Conservation (phyloP, 2,797 vertebrate species). For the Mus caroli region DNA sequence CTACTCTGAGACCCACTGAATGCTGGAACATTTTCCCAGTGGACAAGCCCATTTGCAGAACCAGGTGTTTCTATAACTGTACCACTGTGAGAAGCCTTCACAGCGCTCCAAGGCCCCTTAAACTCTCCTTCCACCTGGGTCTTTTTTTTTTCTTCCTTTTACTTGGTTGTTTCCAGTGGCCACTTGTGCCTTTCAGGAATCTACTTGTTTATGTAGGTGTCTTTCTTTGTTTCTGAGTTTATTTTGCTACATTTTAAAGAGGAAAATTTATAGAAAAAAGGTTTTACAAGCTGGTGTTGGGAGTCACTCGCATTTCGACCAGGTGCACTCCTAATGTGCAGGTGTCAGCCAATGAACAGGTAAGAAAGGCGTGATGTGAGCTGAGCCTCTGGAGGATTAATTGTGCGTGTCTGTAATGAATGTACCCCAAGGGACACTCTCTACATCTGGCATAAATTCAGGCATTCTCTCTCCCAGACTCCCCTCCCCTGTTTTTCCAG, state of each 20-base stretch:
- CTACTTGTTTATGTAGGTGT: slow-evolving; percentile 90
- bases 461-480: slow-evolving; percentile 70
- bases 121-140: slow-evolving; percentile 87
- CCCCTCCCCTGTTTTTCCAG: background rate
- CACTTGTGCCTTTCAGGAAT: slow-evolving; percentile 79
- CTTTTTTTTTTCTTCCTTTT: slow-evolving; percentile 11
- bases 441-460: slow-evolving; percentile 82
- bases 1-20: slow-evolving; percentile 76
- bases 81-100: slow-evolving; percentile 85
- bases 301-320: slow-evolving; percentile 89
- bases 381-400: slow-evolving; percentile 69
- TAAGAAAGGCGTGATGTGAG: slow-evolving; percentile 83
- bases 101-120: slow-evolving; percentile 84
- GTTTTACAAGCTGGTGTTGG: slow-evolving; percentile 87
- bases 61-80: slow-evolving; percentile 89
- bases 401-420: slow-evolving; percentile 81
- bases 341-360: slow-evolving; percentile 86
- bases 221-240: slow-evolving; percentile 90
- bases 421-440: slow-evolving; percentile 84
- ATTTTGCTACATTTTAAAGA: slow-evolving; percentile 88
- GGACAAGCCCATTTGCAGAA: slow-evolving; percentile 85
- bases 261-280: slow-evolving; percentile 85
- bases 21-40: slow-evolving; percentile 82
- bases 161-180: slow-evolving; percentile 80
- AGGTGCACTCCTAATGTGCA: slow-evolving; percentile 84